Evolutionary conservation across 2,797 vertebrate species (phyloP).

Genomic region (Iguana delicatissima): DNA sequence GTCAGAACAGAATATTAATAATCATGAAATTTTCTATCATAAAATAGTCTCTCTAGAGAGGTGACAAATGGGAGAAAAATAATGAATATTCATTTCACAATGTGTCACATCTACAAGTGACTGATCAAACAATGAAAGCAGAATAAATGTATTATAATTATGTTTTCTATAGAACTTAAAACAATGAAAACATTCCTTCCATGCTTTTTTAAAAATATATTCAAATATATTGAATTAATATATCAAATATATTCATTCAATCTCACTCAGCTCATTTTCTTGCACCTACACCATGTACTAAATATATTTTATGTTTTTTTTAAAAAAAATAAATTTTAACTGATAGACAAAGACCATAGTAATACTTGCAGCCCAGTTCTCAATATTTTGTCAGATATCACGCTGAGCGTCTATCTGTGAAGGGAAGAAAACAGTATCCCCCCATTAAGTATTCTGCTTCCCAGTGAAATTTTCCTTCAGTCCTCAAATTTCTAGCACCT

Average conservation of each 20-base stretch:
- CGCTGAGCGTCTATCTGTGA: too few species aligned
- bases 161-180: conserved; percentile 14
- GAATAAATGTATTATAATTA: conserved; percentile 22
- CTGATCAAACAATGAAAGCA: conserved; percentile 24
- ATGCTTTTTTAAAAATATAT: not conserved
- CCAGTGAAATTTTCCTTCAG: too few species aligned
- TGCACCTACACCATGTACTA: not conserved
- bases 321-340: not conserved
- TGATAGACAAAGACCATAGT: not conserved
- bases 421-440: too few species aligned
- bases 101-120: conserved; percentile 8
- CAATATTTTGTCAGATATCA: not conserved
- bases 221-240: not conserved
- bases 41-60: conserved; percentile 14
- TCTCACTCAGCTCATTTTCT: not conserved
- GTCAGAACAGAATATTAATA: conserved; percentile 3
- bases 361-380: not conserved
- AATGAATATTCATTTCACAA: conserved; percentile 33
- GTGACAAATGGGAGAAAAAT: not conserved
- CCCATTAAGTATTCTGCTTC: too few species aligned
- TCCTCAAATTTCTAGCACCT: too few species aligned
- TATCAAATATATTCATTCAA: not conserved
- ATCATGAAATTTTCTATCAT: not conserved
- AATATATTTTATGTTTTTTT: not conserved
- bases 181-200: not conserved